Base-by-base conservation (phyloP, 2,888 invertebrate genomes). In the Eupithecia vulgata region DNA sequence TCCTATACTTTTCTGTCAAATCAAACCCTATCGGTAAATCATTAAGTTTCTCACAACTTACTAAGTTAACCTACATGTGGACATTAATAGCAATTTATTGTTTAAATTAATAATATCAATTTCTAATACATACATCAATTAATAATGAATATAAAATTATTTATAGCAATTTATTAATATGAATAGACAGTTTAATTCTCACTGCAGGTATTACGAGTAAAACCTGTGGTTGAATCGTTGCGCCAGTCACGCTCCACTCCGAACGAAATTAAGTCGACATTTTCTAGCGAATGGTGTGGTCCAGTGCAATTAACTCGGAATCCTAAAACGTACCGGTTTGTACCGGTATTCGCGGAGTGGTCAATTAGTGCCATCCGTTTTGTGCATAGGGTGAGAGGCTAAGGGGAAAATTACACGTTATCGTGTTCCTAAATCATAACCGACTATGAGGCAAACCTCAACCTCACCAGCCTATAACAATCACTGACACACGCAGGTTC, bases 291-390 rank as follows among this genome's bases (percentile, higher is more conserved):
- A 76, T 77, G 75, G 66, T 45, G 74, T 66, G 73, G 75, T 74
- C 72, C 71, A 25, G 52, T 57, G 76, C 75, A 77, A 77, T 78
- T 78, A 78, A 74, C 74, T 72, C 71, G 72, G 61, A 68, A 68
- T 72, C 70, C 69, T 70, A 74, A 74, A 78, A 42, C 21, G 68
- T 69, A 69, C 70, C 25, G 57, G 62, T 64, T 64, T 64, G 62
- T 64, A 35, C 62, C 72, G 68, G 71, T 76, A 67, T 62, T 74
- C 70, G 70, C 73, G 72, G 64, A 77, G 76, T 71, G 75, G 73
- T 75, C 79, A 79, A 79, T 79, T 79, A 79, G 78, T 71, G 52
- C 70, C 73, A 67, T 71, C 73, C 68, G 61, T 17, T 65, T 61
- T 59, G 69, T 48, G 34, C 17, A 17, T 61, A 61, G 61, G 2